A percentile compares a stretch with the other conserved stretches of the same genome.
Evolutionary conservation across 2,888 invertebrate genomes (phyloP).

Genomic region (Scaptomyza flava): DNA sequence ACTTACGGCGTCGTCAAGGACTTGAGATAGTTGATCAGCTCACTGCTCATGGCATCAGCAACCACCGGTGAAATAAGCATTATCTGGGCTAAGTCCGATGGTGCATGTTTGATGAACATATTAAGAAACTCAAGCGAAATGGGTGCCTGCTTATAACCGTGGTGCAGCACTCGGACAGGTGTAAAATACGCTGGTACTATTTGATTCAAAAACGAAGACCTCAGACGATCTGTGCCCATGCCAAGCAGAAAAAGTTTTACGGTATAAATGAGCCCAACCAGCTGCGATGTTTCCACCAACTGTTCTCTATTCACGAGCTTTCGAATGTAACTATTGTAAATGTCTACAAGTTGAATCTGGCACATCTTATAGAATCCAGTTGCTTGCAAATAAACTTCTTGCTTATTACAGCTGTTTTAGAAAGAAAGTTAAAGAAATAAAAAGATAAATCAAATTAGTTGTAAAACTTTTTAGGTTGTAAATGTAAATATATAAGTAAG

Average conservation of each 20-base stretch:
- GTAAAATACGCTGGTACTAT: constrained; percentile 77
- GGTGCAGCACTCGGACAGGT: constrained; percentile 50
- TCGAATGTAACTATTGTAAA: constrained; percentile 80
- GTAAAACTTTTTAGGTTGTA: no score
- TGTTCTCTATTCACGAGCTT: constrained; percentile 57
- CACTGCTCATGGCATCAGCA: constrained; percentile 81
- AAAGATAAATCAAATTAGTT: background rate
- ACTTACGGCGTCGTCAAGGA: constrained; percentile 78
- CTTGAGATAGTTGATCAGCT: constrained; percentile 81
- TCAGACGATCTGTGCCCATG: constrained; percentile 80
- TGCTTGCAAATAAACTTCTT: constrained; percentile 83
- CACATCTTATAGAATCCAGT: constrained; percentile 84
- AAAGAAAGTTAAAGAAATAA: background rate
- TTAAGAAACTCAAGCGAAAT: constrained; percentile 82
- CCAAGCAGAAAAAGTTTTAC: constrained; percentile 80
- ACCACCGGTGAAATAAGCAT: constrained; percentile 82
- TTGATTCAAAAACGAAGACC: constrained; percentile 79
- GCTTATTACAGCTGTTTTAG: constrained; percentile 77
- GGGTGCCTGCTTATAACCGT: constrained; percentile 68
- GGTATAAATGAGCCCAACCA: constrained; percentile 82
- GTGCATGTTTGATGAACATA: constrained; percentile 82
- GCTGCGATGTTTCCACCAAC: constrained; percentile 48
- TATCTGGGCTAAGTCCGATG: constrained; percentile 80
- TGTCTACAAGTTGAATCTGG: constrained; percentile 77
- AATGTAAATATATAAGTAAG: no score